Evolutionary conservation across 2,888 invertebrate genomes (phyloP).

Genomic region (Argyresthia goedartella): DNA sequence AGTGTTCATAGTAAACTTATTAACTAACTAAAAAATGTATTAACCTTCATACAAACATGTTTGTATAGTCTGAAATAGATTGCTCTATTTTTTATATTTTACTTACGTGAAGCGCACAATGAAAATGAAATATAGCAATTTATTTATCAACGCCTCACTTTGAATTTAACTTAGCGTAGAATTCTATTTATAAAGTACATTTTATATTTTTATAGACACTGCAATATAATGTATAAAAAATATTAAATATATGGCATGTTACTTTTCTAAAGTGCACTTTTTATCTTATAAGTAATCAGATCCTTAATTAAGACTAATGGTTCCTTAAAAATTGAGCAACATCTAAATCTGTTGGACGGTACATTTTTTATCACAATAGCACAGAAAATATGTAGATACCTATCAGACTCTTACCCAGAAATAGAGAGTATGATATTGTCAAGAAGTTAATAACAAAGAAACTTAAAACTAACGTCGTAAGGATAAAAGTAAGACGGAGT

Average conservation of each 20-base stretch:
- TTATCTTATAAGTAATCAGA: constrained; percentile 17
- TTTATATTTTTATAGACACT: constrained; percentile 31
- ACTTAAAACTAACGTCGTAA: no score
- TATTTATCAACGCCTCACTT: constrained; percentile 22
- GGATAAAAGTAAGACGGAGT: no score
- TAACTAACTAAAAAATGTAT: constrained; percentile 12
- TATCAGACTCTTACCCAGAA: no score
- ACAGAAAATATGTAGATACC: no score
- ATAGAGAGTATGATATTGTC: no score
- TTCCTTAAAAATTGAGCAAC: constrained; percentile 29
- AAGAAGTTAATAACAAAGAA: no score
- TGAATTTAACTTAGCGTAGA: constrained; percentile 5
- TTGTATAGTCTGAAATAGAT: constrained; percentile 26
- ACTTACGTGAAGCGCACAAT: constrained; percentile 29
- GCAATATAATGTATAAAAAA: constrained; percentile 45
- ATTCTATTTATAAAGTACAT: not conserved
- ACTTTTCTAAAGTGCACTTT: constrained; percentile 45
- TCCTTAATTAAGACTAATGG: constrained; percentile 11
- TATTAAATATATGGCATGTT: constrained; percentile 69
- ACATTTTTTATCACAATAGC: not conserved
- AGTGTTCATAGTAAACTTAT: constrained; percentile 15
- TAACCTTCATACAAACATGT: constrained; percentile 12
- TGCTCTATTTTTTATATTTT: constrained; percentile 30
- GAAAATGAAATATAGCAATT: constrained; percentile 42
- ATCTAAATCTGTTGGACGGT: constrained; percentile 19